These are phyloP conservation scores for Centruroides sculpturatus DNA, from an alignment of 1,140 invertebrate species.

Conservation along the genomic window DNA sequence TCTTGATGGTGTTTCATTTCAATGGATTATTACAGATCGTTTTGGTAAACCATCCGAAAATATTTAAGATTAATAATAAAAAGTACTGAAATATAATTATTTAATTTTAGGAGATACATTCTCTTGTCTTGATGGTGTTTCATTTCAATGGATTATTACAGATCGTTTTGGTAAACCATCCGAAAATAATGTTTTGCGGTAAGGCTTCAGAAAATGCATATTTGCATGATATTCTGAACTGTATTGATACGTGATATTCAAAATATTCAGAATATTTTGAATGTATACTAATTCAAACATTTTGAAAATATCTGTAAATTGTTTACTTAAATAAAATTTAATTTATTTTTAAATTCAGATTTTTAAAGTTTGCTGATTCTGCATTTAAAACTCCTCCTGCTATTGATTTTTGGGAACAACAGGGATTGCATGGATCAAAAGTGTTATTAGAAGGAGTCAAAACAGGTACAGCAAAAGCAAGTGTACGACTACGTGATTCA, in stretches of 20 bases:
- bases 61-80: too few species aligned
- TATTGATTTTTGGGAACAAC: conserved; percentile 57
- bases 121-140: conserved; percentile 75
- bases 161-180: not conserved
- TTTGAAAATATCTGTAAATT: not conserved
- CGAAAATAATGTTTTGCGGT: conserved; percentile 22
- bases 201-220: not conserved
- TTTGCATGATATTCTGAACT: too few species aligned
- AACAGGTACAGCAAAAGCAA: conserved; percentile 59
- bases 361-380: conserved; percentile 77
- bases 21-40: conserved; percentile 43
- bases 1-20: conserved; percentile 77
- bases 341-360: conserved; percentile 28
- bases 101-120: conserved; percentile 66
- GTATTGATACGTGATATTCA: too few species aligned
- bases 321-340: not conserved
- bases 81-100: conserved; percentile 4
- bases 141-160: conserved; percentile 60
- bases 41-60: conserved; percentile 4
- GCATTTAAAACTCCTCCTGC: conserved; percentile 68
- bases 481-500: conserved; percentile 32
- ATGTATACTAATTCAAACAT: not conserved
- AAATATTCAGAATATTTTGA: too few species aligned
- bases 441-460: conserved; percentile 83
- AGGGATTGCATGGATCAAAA: conserved; percentile 56